Evolutionary conservation across 2,888 invertebrate species (phyloP), one percentile per base, ranked within the genome.

Genomic region (Ceratothoa steindachneri): DNA sequence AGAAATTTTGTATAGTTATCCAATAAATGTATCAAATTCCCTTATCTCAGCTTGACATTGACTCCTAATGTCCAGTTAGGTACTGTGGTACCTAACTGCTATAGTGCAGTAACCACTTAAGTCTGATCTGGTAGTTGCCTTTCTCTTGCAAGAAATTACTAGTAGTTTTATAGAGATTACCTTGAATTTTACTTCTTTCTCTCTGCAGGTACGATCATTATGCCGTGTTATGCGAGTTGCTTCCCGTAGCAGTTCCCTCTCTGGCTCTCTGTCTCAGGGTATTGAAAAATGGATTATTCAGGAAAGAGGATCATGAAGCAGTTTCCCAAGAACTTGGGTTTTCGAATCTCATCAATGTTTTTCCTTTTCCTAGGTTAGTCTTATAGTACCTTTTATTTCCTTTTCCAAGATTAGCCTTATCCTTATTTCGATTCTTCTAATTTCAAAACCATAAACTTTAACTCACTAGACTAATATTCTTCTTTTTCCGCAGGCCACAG

Each of bases 241-340:
- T 83, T 5, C 83, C 83, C 2, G 81, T 81, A 1, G 81, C 81
- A 5, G 27, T 83, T 12, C 83, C 83, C 19, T 82, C 82, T 19
- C 70, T 83, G 9, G 79, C 82, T 4, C 66, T 83, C 55, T 81
- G 82, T 72, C 77, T 83, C 22, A 64, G 81, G 5, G 81, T 82
- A 7, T 74, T 82, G 53, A 86, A 87, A 1, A 85, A 87, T 77
- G 90, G 89, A 24, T 64, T 72, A 27, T 79, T 79, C 55, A 76
- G 71, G 22, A 64, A 70, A 27, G 64, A 51, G 19, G 69, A 75
- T 31, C 76, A 76, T 64, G 69, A 72, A 29, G 51, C 27, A 29
- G 67, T 77, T 9, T 79, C 79, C 1, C 76, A 74, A 30, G 41
- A 60, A 5, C 30, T 79, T 52, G 72, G 76, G n/a, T 79, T 77